Percentiles rank a stretch among this genome's conserved stretches.
Conservation (phyloP, 1,140 invertebrate species). For the Calliphora vicina region DNA sequence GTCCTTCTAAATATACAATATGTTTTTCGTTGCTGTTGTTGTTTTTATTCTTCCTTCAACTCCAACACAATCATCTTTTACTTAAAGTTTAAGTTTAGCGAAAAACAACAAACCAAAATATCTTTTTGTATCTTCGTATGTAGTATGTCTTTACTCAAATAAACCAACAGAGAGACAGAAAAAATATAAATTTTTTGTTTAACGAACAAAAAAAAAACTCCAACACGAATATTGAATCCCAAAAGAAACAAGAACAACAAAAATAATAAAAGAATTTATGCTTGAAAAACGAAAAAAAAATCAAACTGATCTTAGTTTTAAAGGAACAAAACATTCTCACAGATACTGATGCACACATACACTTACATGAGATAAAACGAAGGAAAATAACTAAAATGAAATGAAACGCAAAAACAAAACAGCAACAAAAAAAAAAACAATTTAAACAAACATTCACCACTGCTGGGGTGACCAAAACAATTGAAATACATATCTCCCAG, state of each 20-base stretch:
- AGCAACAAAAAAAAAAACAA: too few relatives aligned
- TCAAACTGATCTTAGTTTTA: background rate
- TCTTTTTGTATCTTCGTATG: too few relatives aligned
- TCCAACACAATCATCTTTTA: slow-evolving; percentile 25
- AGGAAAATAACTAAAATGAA: too few relatives aligned
- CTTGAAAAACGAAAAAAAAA: background rate
- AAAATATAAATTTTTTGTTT: background rate
- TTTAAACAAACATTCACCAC: too few relatives aligned
- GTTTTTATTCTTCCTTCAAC: slow-evolving; percentile 18
- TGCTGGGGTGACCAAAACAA: too few relatives aligned
- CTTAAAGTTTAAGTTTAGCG: background rate
- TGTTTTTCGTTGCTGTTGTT: background rate
- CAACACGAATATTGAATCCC: background rate
- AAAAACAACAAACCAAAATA: background rate
- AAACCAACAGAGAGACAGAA: background rate
- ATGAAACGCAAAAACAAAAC: too few relatives aligned
- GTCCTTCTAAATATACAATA: background rate
- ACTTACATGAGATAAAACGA: background rate
- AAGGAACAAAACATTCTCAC: background rate
- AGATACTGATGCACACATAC: background rate
- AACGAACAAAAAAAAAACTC: too few relatives aligned
- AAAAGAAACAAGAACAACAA: background rate
- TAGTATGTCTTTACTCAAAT: background rate
- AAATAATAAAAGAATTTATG: background rate
- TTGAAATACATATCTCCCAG: too few relatives aligned